Conservation (phyloP, 1,140 invertebrate genomes). For the Neoseiulus cucumeris region DNA sequence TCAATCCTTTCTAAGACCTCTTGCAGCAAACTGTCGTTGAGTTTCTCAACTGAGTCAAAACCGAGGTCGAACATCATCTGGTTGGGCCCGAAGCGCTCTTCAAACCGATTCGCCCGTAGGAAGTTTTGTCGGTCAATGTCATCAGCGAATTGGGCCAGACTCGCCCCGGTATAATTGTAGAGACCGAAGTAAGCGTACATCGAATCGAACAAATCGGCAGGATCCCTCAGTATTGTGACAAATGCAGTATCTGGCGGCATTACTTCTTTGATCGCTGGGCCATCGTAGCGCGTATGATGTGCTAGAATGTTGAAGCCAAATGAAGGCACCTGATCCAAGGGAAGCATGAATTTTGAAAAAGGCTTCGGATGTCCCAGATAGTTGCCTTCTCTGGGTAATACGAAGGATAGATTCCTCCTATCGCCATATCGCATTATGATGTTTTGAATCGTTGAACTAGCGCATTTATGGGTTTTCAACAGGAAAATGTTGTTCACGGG, state of each 20-base stretch:
- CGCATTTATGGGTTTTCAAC: constrained; percentile 19
- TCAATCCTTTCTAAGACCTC: constrained; percentile 25
- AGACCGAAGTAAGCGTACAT: constrained; percentile 23
- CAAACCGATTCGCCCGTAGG: constrained; percentile 13
- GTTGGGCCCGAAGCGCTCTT: constrained; percentile 23
- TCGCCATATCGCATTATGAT: constrained; percentile 18
- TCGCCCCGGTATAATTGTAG: constrained; percentile 17
- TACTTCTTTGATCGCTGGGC: constrained; percentile 17
- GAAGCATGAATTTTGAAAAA: constrained; percentile 18
- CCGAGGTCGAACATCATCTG: constrained; percentile 30
- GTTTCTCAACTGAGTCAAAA: constrained; percentile 19
- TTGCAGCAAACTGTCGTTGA: constrained; percentile 17
- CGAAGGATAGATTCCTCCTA: constrained; percentile 16
- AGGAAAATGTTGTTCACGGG: constrained; percentile 17
- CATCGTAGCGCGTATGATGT: constrained; percentile 21
- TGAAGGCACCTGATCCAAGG: constrained; percentile 7
- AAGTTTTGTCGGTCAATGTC: constrained; percentile 11
- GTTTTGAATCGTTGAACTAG: constrained; percentile 18
- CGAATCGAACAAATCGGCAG: constrained; percentile 23
- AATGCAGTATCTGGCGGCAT: constrained; percentile 23
- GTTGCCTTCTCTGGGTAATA: constrained; percentile 19
- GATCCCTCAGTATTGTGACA: constrained; percentile 24
- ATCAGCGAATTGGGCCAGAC: constrained; percentile 16
- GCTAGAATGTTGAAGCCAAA: constrained; percentile 21
- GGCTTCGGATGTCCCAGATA: constrained; percentile 21